Evolutionary conservation across 2,113 vertebrate species (phyloP), one percentile per base, ranked within the genome.

Genomic region (Nycticorax nycticorax): DNA sequence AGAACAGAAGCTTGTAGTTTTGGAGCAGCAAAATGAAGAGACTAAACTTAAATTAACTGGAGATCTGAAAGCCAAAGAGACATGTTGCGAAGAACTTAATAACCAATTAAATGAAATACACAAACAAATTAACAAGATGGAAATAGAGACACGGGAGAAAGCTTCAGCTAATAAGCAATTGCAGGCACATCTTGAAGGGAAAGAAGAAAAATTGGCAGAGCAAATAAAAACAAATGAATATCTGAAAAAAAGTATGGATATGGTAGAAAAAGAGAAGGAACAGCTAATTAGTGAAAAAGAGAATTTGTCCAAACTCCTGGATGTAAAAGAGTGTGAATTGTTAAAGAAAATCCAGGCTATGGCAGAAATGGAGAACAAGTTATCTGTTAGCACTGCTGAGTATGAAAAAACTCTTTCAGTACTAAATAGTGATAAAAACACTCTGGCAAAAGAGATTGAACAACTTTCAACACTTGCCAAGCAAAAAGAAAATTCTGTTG

Each of bases 381-480:
- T 99, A 24, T 95, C 95, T 4, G 55, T 66, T 16, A 96, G 98
- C 21, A 85, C 98, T 59, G 94, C 87, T 47, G 98, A 98, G 75
- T 79, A 96, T 0, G 63, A 96, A 39, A 97, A 97, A 90, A 69
- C 41, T 14, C 95, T 98, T 53, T 95, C 96, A 9, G 66, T 75
- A 14, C 90, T 99, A 45, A 52, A 93, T 64, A 86, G 91, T 91
- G 98, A 98, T 48, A 99, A 98, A 85, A 98, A 97, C 30, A 77
- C 88, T 26, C 96, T 99, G 8, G 73, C 73, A n/a, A 43, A 84
- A 33, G 95, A 96, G 55, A 81, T 95, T 30, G 96, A 97, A 8
- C 97, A 98, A 43, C 86, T 98, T 41, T 98, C 95, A 41, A 57
- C 91, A 24, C 66, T 96, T 66, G 89, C 98, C 3, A 41, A 97